phyloP scores from a whole-genome alignment of 2,888 invertebrate species.

The Agrotis puta region DNA sequence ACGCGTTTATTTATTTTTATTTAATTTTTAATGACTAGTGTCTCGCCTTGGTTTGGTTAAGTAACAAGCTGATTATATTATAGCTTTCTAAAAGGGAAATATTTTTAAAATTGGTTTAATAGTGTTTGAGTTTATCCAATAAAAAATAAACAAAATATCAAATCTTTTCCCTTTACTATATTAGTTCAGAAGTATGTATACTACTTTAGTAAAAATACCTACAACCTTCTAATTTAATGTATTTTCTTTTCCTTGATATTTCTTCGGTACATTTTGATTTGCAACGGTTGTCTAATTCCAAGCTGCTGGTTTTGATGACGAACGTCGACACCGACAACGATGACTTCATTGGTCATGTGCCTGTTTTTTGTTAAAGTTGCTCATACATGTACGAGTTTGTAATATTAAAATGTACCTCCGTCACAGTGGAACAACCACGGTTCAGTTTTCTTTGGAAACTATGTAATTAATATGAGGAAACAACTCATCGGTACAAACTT shows the following conservation, averaged over 20 bases:
- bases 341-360: slow-evolving; percentile 69
- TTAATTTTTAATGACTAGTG: too few relatives aligned
- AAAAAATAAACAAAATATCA: too few relatives aligned
- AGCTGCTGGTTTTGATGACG: slow-evolving; percentile 62
- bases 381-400: slow-evolving; percentile 50
- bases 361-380: slow-evolving; percentile 63
- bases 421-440: neutral
- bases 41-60: too few relatives aligned
- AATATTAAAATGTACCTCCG: slow-evolving; percentile 41
- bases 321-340: slow-evolving; percentile 51
- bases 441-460: slow-evolving; percentile 18
- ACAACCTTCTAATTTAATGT: neutral
- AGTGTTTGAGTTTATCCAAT: too few relatives aligned
- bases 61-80: too few relatives aligned
- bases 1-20: neutral
- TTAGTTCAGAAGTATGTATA: neutral
- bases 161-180: too few relatives aligned
- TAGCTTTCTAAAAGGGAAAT: too few relatives aligned
- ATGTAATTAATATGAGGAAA: neutral
- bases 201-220: neutral
- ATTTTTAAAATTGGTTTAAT: too few relatives aligned
- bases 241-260: slow-evolving; percentile 4
- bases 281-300: slow-evolving; percentile 43
- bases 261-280: slow-evolving; percentile 36
- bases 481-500: neutral